Conservation (phyloP, 2,888 invertebrate genomes). For the Cosmorhoe ocellata region DNA sequence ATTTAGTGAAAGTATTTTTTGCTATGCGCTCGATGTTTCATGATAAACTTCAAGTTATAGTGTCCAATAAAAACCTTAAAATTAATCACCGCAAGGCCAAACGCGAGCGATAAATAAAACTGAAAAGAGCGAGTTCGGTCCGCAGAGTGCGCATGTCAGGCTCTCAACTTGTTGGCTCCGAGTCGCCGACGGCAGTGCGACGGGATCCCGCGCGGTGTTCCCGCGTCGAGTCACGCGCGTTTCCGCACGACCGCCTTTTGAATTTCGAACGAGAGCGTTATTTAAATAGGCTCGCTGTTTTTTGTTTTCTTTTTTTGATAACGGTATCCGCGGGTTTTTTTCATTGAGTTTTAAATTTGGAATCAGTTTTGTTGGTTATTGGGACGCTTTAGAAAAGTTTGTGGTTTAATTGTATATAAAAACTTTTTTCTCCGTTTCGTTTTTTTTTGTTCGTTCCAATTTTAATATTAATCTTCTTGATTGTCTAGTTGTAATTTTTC, state of each 20-base stretch:
- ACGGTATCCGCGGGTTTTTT: conserved; percentile 3
- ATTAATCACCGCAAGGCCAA: conserved; percentile 28
- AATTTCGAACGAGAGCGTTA: conserved; percentile 41
- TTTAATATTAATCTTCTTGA: neutral
- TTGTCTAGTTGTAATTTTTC: too few relatives aligned
- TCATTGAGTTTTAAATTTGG: conserved; percentile 11
- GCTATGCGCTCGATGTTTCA: too few relatives aligned
- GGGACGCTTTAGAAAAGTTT: conserved; percentile 16
- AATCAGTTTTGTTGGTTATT: conserved; percentile 8
- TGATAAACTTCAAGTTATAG: too few relatives aligned
- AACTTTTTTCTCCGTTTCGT: too few relatives aligned
- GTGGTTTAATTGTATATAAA: too few relatives aligned
- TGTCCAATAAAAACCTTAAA: conserved; percentile 16
- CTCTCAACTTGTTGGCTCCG: conserved; percentile 76
- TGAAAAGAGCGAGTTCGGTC: conserved; percentile 38
- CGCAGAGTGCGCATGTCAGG: conserved; percentile 69
- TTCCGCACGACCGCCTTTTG: conserved; percentile 48
- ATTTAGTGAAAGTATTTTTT: too few relatives aligned
- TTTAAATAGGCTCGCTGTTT: conserved; percentile 37
- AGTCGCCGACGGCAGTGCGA: conserved; percentile 73
- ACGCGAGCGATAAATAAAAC: conserved; percentile 32
- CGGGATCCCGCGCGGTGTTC: conserved; percentile 59
- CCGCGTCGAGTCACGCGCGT: conserved; percentile 48
- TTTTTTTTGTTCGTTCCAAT: neutral
- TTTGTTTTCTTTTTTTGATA: conserved; percentile 19